Evolutionary conservation across 2,113 vertebrate genomes (phyloP).

Genomic region (Mugil cephalus): DNA sequence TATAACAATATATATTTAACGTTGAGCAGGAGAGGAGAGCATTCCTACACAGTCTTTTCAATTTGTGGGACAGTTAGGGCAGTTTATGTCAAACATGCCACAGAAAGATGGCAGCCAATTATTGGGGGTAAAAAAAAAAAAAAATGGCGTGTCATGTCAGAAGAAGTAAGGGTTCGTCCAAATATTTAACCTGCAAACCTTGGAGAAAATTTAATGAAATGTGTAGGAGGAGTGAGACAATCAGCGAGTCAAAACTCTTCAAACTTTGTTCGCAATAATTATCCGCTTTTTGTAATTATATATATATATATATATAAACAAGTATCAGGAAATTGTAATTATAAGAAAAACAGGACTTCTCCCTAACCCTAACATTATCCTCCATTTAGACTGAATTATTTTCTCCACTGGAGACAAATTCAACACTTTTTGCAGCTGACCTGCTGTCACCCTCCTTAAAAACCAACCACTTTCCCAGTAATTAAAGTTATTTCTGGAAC

Average conservation of each 20-base stretch:
- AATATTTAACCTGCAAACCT: not conserved
- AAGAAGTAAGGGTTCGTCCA: not conserved
- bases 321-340: too few relatives aligned
- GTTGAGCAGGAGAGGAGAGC: not conserved
- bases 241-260: not conserved
- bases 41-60: not conserved
- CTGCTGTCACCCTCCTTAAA: not conserved
- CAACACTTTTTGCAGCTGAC: not conserved
- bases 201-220: not conserved
- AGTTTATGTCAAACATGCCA: conserved; percentile 11
- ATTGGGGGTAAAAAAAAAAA: too few relatives aligned
- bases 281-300: too few relatives aligned
- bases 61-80: conserved; percentile 9
- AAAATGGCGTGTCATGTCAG: not conserved
- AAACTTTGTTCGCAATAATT: not conserved
- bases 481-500: not conserved
- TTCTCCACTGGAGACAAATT: not conserved
- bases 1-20: not conserved
- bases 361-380: too few relatives aligned
- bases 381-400: too few relatives aligned
- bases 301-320: too few relatives aligned
- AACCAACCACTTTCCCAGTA: not conserved
- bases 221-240: not conserved
- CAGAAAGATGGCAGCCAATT: conserved; percentile 24
- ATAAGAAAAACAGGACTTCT: not conserved